phyloP scores from a whole-genome alignment of 2,888 invertebrate genomes.

The Penaeus monodon region DNA sequence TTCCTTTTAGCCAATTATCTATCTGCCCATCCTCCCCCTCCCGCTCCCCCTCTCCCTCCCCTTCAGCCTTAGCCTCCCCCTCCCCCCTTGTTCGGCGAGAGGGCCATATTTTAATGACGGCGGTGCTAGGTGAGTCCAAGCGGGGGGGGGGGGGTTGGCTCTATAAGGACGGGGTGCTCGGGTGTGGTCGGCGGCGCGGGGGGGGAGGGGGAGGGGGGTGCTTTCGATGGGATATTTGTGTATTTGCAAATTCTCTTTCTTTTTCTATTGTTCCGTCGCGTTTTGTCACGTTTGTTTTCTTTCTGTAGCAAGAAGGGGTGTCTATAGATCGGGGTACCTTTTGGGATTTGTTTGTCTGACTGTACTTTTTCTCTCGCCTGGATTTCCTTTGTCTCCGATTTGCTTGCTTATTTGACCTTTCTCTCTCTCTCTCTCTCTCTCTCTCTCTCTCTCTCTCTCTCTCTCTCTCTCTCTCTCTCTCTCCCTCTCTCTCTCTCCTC shows the following conservation, averaged over 20 bases:
- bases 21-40: not conserved
- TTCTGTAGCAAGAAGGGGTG: not conserved
- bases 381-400: too few species aligned
- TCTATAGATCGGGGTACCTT: too few species aligned
- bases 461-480: constrained; percentile 4
- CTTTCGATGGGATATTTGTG: too few species aligned
- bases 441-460: too few species aligned
- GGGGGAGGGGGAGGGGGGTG: too few species aligned
- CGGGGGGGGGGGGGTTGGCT: too few species aligned
- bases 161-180: too few species aligned
- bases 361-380: too few species aligned
- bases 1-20: constrained; percentile 4
- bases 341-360: too few species aligned
- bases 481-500: not conserved
- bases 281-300: not conserved
- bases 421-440: not conserved
- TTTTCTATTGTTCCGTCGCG: not conserved
- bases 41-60: not conserved
- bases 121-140: too few species aligned
- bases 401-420: not conserved
- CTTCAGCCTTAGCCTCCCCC: not conserved
- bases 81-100: not conserved
- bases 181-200: too few species aligned
- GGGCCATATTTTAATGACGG: too few species aligned
- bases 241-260: not conserved